Base-by-base conservation (phyloP, 2,888 invertebrate species). In the Meliscaeva auricollis region DNA sequence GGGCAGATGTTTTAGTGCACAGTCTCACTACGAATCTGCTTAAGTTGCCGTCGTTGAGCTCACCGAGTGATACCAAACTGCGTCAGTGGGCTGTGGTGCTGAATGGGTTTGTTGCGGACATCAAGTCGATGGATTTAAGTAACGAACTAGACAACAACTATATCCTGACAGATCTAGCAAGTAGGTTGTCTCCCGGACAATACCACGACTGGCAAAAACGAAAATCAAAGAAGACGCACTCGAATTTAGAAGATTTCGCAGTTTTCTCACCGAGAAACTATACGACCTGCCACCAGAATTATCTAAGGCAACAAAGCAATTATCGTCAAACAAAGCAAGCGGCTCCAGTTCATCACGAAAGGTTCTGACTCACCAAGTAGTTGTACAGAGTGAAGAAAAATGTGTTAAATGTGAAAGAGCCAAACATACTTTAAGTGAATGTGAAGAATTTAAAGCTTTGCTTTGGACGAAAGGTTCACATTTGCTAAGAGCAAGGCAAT, bases 31-130 rank as follows among this genome's bases (percentile, higher is more conserved):
- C 44, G 7, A 69, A 70, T 52, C 22, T 70, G 9, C 26, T 74
- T 6, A 52, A 38, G 38, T 32, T 74, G 9, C 74, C 66, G 15
- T 20, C 22, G 7, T 56, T 74, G 35, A 52, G 13, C 1, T 76
- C 69, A 6, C 35, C n/a, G 0, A 48, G 56, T 8, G 38, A 75
- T 15, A 35, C 38, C 1, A 75, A 58, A 2, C 32, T 66, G 7
- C 74, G 32, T 13, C 30, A 54, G 9, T 62, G 52, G 73, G 52
- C 52, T 9, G 52, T 73, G 5, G n/a, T 6, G 20, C 7, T 54
- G 2, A 74, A 68, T 32, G 58, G 66, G 13, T 75, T 75, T 20
- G 64, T 64, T 1, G 74, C 56, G 0, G 74, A 66, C n/a, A 48
- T 73, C 4, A 48, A 50, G 38, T 69, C 76, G 11, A 48, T 77